Percentiles rank a stretch among this genome's conserved stretches.
Evolutionary conservation across 2,888 invertebrate species (phyloP).

Genomic region (Melipona beecheii): DNA sequence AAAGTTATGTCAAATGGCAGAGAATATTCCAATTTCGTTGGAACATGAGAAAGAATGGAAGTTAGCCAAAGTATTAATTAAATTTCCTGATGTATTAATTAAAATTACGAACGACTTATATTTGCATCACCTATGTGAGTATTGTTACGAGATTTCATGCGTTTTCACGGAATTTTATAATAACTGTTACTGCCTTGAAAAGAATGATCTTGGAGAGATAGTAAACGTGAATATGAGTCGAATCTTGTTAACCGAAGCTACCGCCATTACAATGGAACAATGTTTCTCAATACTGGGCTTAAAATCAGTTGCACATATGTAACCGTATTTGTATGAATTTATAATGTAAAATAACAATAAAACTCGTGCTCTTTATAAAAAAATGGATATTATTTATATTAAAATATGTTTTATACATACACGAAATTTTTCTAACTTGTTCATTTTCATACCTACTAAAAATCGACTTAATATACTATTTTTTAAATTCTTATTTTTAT

Average conservation of each 20-base stretch:
- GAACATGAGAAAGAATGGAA: conserved; percentile 98
- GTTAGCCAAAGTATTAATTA: conserved; percentile 93
- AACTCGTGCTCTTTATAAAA: conserved; percentile 23
- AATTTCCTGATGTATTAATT: conserved; percentile 94
- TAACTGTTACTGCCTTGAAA: conserved; percentile 98
- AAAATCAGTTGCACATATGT: conserved; percentile 96
- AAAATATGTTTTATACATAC: not conserved
- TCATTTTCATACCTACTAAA: not conserved
- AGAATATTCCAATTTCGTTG: conserved; percentile 88
- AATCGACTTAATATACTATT: not conserved
- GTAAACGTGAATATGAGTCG: conserved; percentile 93
- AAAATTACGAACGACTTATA: conserved; percentile 93
- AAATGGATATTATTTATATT: conserved; percentile 12
- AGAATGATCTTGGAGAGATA: conserved; percentile 92
- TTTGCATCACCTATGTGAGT: conserved; percentile 96
- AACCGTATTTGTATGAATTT: conserved; percentile 74
- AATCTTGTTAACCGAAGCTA: conserved; percentile 95
- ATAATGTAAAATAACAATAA: conserved; percentile 31
- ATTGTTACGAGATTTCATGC: conserved; percentile 96
- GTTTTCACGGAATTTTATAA: conserved; percentile 99
- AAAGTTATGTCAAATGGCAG: conserved; percentile 87
- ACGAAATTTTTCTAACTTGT: not conserved
- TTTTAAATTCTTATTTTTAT: not conserved
- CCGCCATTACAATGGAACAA: conserved; percentile 93
- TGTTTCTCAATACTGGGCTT: conserved; percentile 97